A percentile compares a stretch with the other conserved stretches of the same genome.
phyloP scores from a whole-genome alignment of 2,797 vertebrate species.

The Mico argentatus region DNA sequence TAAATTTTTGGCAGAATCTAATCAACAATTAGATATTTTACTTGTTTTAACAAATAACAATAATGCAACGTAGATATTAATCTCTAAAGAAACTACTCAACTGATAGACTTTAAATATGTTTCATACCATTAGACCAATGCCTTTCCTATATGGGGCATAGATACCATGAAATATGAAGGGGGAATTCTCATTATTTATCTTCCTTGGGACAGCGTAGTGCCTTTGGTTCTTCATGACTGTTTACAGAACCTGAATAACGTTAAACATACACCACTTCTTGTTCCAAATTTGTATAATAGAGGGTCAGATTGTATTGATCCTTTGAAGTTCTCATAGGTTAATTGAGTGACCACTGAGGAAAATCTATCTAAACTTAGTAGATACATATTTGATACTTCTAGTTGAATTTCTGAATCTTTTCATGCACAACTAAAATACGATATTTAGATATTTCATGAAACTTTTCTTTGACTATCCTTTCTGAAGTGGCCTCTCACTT shows the following conservation, averaged over 20 bases:
- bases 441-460: neutral
- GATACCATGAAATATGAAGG: neutral
- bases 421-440: neutral
- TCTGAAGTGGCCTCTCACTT: neutral
- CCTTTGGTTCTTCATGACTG: neutral
- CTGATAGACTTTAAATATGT: neutral
- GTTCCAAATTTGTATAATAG: neutral
- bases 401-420: neutral
- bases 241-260: neutral
- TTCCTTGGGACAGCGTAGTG: neutral
- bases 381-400: neutral
- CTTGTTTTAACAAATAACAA: neutral
- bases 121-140: neutral
- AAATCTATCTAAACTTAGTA: neutral
- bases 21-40: neutral
- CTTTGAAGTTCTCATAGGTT: neutral
- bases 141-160: rapidly evolving
- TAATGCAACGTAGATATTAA: neutral
- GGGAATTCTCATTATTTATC: neutral
- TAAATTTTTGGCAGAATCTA: neutral
- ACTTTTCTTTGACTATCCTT: neutral
- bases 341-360: neutral
- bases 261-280: neutral
- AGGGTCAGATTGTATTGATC: neutral
- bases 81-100: neutral